Evolutionary conservation across 2,797 vertebrate genomes (phyloP).

Genomic region (Lophotriccus pileatus): DNA sequence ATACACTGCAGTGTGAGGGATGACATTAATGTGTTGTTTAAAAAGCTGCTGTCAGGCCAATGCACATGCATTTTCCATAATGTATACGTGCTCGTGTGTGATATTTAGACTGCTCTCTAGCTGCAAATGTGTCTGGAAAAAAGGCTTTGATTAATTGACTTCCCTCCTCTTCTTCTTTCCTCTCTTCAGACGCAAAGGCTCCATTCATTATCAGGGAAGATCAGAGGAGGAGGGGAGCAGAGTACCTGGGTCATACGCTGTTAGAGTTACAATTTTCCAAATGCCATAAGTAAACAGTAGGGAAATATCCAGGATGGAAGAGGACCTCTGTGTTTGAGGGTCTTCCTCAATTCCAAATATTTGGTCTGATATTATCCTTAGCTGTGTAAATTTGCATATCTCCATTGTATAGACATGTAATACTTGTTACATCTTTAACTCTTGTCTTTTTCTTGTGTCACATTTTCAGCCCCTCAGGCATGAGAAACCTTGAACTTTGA

Average conservation of each 20-base stretch:
- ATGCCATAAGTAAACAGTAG: background rate
- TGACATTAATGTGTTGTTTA: constrained; percentile 49
- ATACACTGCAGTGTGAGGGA: background rate
- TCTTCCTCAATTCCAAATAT: background rate
- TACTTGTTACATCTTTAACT: background rate
- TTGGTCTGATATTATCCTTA: background rate
- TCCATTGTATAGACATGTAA: background rate
- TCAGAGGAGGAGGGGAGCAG: constrained; percentile 25
- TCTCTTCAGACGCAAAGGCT: constrained; percentile 20
- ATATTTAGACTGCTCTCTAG: constrained; percentile 33
- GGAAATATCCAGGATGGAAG: background rate
- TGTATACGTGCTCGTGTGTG: constrained; percentile 36
- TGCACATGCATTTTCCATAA: constrained; percentile 38
- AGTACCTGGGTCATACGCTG: constrained; percentile 15
- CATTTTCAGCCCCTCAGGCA: background rate
- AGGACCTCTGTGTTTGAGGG: background rate
- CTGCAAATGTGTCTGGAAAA: constrained; percentile 32
- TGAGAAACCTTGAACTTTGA: background rate
- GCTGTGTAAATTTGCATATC: background rate
- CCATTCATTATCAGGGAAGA: constrained; percentile 37
- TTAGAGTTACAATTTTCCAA: constrained; percentile 48
- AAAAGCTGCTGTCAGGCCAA: constrained; percentile 40
- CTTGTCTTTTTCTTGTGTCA: background rate
- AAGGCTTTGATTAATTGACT: constrained; percentile 60
- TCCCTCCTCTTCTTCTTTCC: constrained; percentile 11